Evolutionary conservation across 2,888 invertebrate genomes (phyloP).

Genomic region (Leistus spinibarbis): DNA sequence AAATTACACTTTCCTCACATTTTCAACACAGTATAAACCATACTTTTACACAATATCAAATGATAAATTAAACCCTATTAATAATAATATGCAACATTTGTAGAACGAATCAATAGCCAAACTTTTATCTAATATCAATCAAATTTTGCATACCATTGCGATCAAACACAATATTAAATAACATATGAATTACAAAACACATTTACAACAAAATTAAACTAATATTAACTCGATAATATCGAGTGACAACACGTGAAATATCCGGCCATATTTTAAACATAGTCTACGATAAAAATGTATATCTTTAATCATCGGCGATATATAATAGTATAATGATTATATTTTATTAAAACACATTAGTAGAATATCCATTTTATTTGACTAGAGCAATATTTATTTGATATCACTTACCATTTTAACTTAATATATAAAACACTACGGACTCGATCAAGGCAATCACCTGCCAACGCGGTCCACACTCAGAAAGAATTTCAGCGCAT

Average conservation of each 20-base stretch:
- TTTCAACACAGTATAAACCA: too few relatives aligned
- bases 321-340: not conserved
- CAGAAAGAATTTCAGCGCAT: conserved; percentile 45
- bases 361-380: not conserved
- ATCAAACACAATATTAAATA: too few relatives aligned
- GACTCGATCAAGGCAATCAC: conserved; percentile 45
- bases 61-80: too few relatives aligned
- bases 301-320: not conserved
- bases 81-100: too few relatives aligned
- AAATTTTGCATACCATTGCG: too few relatives aligned
- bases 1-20: too few relatives aligned
- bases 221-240: not conserved
- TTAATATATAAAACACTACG: conserved; percentile 45
- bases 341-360: not conserved
- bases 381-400: not conserved
- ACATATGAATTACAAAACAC: too few relatives aligned
- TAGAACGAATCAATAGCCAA: too few relatives aligned
- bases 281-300: not conserved
- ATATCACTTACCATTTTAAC: conserved; percentile 51
- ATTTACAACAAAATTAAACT: too few relatives aligned
- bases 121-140: too few relatives aligned
- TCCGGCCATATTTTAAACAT: conserved; percentile 1
- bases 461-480: conserved; percentile 47
- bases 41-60: too few relatives aligned
- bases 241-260: conserved; percentile 17